Evolutionary conservation across 1,140 invertebrate genomes (phyloP), one percentile per base, ranked within the genome.

Genomic region (Babylonia areolata): DNA sequence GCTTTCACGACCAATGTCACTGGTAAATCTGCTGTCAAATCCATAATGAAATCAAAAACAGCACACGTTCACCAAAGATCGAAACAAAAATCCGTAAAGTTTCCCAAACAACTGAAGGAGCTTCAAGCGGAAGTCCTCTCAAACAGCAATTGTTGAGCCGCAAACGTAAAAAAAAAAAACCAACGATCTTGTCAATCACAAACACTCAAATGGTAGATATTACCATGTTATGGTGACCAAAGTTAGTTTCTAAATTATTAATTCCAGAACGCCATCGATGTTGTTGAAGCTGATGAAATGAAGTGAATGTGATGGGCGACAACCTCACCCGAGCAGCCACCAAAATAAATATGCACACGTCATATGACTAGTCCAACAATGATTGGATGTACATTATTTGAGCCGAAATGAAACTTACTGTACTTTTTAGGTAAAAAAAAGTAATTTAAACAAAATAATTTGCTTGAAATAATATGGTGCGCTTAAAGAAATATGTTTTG

Each of bases 1-100:
- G 97, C 97, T 94, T 97, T 98, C 64, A 98, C 97, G 90, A 98
- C 95, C 81, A 98, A 93, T 80, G 96, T 96, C 85, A 97, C 96
- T 85, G 96, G 95, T 23, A 88, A 88, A 58, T 90, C 88, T 20
- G 77, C 85, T 78, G 58, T 23, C 28, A 90, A 81, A 37, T 90
- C 89, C 89, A 90, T 91, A 35, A 58, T 87, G 40, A 35, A 33
- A 40, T 42, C 28, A 11, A 28, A n/a, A 12, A 15, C 9, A 79
- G 31, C 31, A n/a, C 31, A 35, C 31, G 71, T 73, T 35, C 71
- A 37, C 31, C 35, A 31, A 73, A 64, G 46, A 64, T 64, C 58
- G 28, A 64, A n/a, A 23, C 33, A 73, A 37, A 73, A 35, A 11
- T 35, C 11, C 12, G 37, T 28, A 23, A 77, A 77, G 75, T 77